phyloP scores from a whole-genome alignment of 2,797 vertebrate species.

The Ctenopoma kingsleyae region DNA sequence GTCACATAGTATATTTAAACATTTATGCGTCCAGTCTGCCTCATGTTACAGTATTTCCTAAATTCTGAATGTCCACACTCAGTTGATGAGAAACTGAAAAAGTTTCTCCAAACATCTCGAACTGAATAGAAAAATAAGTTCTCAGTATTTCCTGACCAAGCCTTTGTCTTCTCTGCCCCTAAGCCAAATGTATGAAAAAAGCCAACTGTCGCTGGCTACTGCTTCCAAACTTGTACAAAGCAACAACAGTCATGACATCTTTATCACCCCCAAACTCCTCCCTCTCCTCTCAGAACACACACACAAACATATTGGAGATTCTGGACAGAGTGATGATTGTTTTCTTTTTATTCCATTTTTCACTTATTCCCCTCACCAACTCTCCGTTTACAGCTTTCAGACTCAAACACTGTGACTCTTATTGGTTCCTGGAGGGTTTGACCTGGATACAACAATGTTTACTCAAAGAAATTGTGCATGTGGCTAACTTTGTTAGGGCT shows the following conservation, averaged over 20 bases:
- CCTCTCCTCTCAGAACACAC: background rate
- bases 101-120: background rate
- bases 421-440: constrained; percentile 46
- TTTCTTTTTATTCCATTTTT: constrained; percentile 27
- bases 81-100: background rate
- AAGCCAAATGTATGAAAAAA: constrained; percentile 19
- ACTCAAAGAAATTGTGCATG: constrained; percentile 28
- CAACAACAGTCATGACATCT: constrained; percentile 24
- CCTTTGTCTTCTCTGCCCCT: constrained; percentile 7
- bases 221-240: constrained; percentile 19
- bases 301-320: constrained; percentile 33
- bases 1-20: constrained; percentile 48
- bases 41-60: constrained; percentile 38
- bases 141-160: background rate
- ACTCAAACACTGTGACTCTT: constrained; percentile 52
- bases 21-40: constrained; percentile 21
- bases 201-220: constrained; percentile 10
- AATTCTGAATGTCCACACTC: background rate
- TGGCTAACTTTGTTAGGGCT: constrained; percentile 1
- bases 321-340: constrained; percentile 59
- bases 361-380: background rate
- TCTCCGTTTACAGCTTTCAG: constrained; percentile 23
- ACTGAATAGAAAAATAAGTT: background rate
- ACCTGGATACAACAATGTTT: constrained; percentile 59
- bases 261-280: constrained; percentile 1